Evolutionary conservation across 2,888 invertebrate species (phyloP).

Genomic region (Polymixis flavicincta): DNA sequence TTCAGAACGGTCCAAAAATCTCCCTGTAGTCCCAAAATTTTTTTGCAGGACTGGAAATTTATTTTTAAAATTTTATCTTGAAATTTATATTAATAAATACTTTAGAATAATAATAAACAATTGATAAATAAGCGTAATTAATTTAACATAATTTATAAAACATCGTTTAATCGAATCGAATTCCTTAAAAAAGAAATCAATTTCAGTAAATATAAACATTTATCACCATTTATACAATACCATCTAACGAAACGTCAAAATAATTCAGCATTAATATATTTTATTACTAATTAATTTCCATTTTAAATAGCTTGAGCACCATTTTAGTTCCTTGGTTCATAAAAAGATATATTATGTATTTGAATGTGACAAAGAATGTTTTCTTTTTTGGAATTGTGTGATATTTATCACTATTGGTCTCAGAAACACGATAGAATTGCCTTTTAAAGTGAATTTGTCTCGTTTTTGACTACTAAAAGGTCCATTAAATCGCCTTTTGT

Average conservation of each 20-base stretch:
- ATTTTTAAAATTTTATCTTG: too few relatives aligned
- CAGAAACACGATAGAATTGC: slow-evolving; percentile 77
- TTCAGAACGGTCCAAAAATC: neutral
- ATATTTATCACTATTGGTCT: slow-evolving; percentile 73
- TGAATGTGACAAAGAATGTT: slow-evolving; percentile 53
- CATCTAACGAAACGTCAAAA: slow-evolving; percentile 48
- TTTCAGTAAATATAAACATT: slow-evolving; percentile 53
- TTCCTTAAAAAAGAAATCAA: slow-evolving; percentile 45
- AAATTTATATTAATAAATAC: too few relatives aligned
- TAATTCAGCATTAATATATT: slow-evolving; percentile 53
- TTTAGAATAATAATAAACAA: neutral
- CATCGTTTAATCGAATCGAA: slow-evolving; percentile 2
- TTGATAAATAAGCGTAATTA: slow-evolving; percentile 8
- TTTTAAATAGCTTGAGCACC: slow-evolving; percentile 36
- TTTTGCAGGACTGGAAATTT: neutral
- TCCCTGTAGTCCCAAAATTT: neutral
- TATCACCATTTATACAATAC: slow-evolving; percentile 33
- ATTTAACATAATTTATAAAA: slow-evolving; percentile 24
- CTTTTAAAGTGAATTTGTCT: slow-evolving; percentile 88
- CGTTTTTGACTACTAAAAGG: slow-evolving; percentile 85
- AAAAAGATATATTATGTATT: slow-evolving; percentile 54
- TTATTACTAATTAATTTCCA: slow-evolving; percentile 60
- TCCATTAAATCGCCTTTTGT: slow-evolving; percentile 85
- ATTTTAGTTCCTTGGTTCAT: slow-evolving; percentile 35
- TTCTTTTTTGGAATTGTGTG: slow-evolving; percentile 55